Base-by-base conservation (phyloP, 2,888 invertebrate genomes). In the Drosophila imparisetae region DNA sequence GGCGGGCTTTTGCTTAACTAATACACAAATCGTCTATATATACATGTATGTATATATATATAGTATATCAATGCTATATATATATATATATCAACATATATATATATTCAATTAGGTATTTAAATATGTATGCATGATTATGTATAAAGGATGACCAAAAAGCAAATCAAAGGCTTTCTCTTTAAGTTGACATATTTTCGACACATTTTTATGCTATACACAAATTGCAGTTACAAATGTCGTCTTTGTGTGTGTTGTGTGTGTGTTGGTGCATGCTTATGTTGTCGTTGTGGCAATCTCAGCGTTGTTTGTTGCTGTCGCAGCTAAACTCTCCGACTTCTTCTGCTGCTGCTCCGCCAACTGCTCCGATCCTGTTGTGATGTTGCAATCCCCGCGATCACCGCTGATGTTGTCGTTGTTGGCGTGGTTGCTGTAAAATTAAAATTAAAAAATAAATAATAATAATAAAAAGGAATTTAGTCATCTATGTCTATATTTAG, bases 1-100 rank as follows among this genome's bases (percentile, higher is more conserved):
- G 90, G 87, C 90, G 88, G 90, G 85, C 77, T 72, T 71, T 70
- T 75, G 80, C 78, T 72, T 80, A 66, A 69, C 82, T 86, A 87
- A 91, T 90, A 91, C 90, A 87, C 86, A 91, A 89, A 80, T 83
- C 63, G 65, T 80, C 79, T 81, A 77, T 88, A 76, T 79, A 65
- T 81, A 83, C 77, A 81, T 83, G 78, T 71, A 57, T 75, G 50
- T 67, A 60, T 55, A 42, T 55, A 42, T 80, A 55, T 71, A 63
- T 66, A 57, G 24, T 42, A 65, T 57, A 66, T 55, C 34, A 54
- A 61, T 48, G 38, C 32, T 62, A 50, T 62, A 57, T 54, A 74
- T 63, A 61, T 48, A 27, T 11, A n/a, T 42, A n/a, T n/a, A 40
- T 10, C 15, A 2, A 18, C 62, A 67, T 79, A 68, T 79, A 55